phyloP scores from a whole-genome alignment of 2,113 vertebrate genomes.

The Hippolais icterina region DNA sequence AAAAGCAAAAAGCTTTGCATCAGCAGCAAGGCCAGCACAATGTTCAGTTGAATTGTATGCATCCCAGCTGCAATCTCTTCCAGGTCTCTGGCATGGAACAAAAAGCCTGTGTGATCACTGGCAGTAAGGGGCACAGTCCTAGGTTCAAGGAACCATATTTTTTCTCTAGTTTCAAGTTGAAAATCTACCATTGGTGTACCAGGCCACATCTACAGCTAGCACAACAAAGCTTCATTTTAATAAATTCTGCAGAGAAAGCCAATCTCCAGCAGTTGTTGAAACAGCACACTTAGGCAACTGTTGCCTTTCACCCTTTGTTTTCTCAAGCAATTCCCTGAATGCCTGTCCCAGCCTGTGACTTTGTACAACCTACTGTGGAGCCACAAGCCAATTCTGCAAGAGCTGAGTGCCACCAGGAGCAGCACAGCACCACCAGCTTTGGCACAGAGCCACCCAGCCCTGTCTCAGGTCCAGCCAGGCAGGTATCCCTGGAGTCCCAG shows the following conservation, averaged over 20 bases:
- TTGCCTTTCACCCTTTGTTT: background rate
- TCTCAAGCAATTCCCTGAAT: background rate
- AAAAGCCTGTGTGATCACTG: background rate
- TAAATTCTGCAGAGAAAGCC: background rate
- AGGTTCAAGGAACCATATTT: background rate
- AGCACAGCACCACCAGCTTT: background rate
- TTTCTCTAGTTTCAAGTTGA: background rate
- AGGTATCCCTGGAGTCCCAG: background rate
- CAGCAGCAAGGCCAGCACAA: background rate
- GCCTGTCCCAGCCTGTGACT: background rate
- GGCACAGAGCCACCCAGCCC: background rate
- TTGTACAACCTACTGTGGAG: background rate
- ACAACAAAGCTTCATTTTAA: background rate
- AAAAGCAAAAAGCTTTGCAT: conserved; percentile 17
- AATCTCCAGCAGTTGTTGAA: background rate
- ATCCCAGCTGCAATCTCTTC: background rate
- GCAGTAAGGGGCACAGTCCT: background rate
- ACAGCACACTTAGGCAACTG: background rate
- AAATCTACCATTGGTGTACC: background rate
- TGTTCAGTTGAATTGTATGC: background rate
- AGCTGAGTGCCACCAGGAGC: background rate
- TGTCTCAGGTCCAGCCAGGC: background rate
- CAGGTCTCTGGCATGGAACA: background rate
- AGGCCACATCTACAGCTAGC: background rate
- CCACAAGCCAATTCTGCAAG: background rate